Evolutionary conservation across 2,888 invertebrate genomes (phyloP).

Genomic region (Brenthis daphne): DNA sequence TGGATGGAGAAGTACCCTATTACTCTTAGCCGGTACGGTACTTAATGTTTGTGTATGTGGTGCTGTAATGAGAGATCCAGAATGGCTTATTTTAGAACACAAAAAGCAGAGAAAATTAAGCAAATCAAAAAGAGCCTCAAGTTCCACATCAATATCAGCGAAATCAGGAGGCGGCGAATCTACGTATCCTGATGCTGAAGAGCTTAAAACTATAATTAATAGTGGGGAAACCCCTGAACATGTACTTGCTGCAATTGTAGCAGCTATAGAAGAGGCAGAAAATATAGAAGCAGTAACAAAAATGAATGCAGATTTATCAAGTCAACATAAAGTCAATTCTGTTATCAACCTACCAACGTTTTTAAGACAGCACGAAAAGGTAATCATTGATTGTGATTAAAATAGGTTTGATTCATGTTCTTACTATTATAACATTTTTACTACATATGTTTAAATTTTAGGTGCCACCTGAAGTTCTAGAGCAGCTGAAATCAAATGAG

Average conservation of each 20-base stretch:
- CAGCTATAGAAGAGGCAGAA: constrained; percentile 81
- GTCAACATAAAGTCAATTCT: constrained; percentile 81
- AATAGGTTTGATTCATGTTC: not conserved
- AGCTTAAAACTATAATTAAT: constrained; percentile 86
- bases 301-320: constrained; percentile 71
- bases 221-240: constrained; percentile 87
- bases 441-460: constrained; percentile 49
- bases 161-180: constrained; percentile 74
- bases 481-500: constrained; percentile 84
- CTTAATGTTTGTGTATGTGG: constrained; percentile 94
- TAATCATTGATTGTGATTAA: constrained; percentile 45
- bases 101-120: constrained; percentile 79
- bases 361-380: constrained; percentile 87
- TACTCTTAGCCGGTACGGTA: constrained; percentile 91
- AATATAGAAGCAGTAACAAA: constrained; percentile 72
- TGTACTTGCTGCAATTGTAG: constrained; percentile 83
- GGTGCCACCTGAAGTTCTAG: constrained; percentile 88
- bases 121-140: constrained; percentile 79
- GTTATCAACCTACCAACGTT: constrained; percentile 91
- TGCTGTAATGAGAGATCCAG: constrained; percentile 92
- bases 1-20: constrained; percentile 90
- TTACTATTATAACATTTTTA: not conserved
- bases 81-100: constrained; percentile 88
- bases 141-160: constrained; percentile 78
- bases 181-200: constrained; percentile 85